Conservation (phyloP, 1,140 invertebrate genomes). For the Pentalonia nigronervosa region DNA sequence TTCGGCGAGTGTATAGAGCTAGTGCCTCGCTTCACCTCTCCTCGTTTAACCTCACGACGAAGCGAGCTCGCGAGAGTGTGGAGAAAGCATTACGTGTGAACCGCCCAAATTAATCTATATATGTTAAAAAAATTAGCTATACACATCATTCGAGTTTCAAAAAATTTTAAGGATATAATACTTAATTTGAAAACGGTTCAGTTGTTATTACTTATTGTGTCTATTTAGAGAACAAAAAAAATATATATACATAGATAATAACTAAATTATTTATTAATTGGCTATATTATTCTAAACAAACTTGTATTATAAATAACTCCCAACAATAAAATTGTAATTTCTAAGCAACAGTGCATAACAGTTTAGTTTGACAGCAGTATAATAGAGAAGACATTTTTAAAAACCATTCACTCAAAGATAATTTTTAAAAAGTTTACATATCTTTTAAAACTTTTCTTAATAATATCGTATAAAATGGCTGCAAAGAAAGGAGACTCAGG, state of each 20-base stretch:
- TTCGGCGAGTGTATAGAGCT: too few relatives aligned
- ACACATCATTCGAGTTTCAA: too few relatives aligned
- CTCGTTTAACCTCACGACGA: too few relatives aligned
- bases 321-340: background rate
- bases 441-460: background rate
- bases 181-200: too few relatives aligned
- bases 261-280: slow-evolving; percentile 1
- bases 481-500: background rate
- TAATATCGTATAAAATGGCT: background rate
- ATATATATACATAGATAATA: background rate
- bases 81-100: too few relatives aligned
- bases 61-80: too few relatives aligned
- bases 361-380: background rate
- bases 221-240: too few relatives aligned
- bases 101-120: too few relatives aligned
- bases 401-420: background rate
- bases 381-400: background rate
- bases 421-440: background rate
- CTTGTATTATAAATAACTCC: background rate
- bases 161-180: too few relatives aligned
- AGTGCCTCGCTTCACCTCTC: too few relatives aligned
- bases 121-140: too few relatives aligned
- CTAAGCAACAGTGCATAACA: background rate
- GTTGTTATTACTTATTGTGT: too few relatives aligned
- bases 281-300: background rate